phyloP scores from a whole-genome alignment of 2,888 invertebrate species.

The Hydrotaea cyrtoneurina region DNA sequence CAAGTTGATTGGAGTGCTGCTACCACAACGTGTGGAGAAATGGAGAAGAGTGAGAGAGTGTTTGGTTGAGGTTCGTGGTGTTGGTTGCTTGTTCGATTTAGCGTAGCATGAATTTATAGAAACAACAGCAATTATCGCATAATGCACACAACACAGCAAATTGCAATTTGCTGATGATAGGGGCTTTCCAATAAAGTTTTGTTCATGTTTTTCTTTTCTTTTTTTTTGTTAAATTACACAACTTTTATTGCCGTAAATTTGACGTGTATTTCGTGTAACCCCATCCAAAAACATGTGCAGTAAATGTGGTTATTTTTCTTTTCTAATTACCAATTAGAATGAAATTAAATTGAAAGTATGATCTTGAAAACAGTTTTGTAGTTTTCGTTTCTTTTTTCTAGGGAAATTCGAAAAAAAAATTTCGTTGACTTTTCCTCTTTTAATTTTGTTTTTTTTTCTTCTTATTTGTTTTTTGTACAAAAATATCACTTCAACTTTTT shows the following conservation, averaged over 20 bases:
- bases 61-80: conserved; percentile 39
- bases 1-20: conserved; percentile 40
- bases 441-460: background rate
- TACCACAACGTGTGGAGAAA: background rate
- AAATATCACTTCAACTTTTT: conserved; percentile 57
- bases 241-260: background rate
- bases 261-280: background rate
- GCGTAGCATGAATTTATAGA: conserved; percentile 32
- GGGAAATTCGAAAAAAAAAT: background rate
- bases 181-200: conserved; percentile 1
- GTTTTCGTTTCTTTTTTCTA: no score
- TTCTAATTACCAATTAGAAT: background rate
- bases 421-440: conserved; percentile 9
- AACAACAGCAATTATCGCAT: conserved; percentile 40
- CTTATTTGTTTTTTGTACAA: conserved; percentile 36
- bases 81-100: conserved; percentile 42
- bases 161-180: background rate
- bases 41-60: conserved; percentile 40
- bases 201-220: no score
- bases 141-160: background rate
- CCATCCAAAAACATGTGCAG: background rate
- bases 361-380: no score
- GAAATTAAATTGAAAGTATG: no score
- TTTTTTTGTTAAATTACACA: background rate
- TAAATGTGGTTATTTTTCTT: background rate